A percentile compares a stretch with the other conserved stretches of the same genome.
Conservation (phyloP, 2,113 vertebrate genomes). For the Hemiprocne comata region DNA sequence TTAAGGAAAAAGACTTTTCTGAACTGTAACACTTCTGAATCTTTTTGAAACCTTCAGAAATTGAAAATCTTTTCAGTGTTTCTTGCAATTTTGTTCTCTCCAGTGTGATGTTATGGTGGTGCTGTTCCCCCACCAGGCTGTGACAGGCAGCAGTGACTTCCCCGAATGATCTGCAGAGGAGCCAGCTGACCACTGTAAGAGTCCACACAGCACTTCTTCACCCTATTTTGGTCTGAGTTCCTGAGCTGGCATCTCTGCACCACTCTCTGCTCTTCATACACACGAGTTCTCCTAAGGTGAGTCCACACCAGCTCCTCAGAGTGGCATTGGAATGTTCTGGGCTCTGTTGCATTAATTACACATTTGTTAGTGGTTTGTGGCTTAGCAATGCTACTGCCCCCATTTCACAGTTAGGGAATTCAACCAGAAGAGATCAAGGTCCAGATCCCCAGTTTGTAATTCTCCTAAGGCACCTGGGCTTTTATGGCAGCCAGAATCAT, state of each 20-base stretch:
- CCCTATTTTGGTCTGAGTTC: background rate
- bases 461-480: background rate
- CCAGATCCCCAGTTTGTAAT: background rate
- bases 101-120: accelerated
- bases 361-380: accelerated
- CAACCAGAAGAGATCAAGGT: background rate
- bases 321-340: background rate
- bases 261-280: background rate
- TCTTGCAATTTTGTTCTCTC: background rate
- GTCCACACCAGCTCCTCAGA: background rate
- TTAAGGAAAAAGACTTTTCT: background rate
- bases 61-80: background rate
- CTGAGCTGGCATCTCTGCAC: background rate
- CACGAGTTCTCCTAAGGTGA: background rate
- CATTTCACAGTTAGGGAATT: background rate
- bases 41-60: background rate
- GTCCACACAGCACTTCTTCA: accelerated
- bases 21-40: background rate
- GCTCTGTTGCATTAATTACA: background rate
- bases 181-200: accelerated
- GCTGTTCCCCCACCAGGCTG: accelerated
- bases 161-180: background rate
- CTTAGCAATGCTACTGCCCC: background rate
- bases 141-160: background rate
- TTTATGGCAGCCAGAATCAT: background rate